A percentile compares a stretch with the other conserved stretches of the same genome.
These are phyloP conservation scores for Donacobius atricapilla DNA, from an alignment of 2,113 vertebrate species.

Conservation along the genomic window DNA sequence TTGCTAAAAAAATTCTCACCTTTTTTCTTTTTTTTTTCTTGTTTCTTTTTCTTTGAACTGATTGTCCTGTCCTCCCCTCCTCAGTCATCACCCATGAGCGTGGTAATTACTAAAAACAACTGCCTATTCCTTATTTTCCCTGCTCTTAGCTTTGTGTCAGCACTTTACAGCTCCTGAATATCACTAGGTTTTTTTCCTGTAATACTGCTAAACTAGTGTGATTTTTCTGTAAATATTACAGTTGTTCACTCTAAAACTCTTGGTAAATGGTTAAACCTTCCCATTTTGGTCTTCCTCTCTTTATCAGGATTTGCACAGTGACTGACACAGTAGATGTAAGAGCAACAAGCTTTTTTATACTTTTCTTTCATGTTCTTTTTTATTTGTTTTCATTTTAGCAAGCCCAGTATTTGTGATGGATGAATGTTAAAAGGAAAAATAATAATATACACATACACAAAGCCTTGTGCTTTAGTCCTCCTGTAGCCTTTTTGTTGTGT, in stretches of 20 bases:
- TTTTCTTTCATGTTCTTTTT: conserved; percentile 3
- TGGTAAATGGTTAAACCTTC: too few species aligned
- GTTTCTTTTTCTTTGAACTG: conserved; percentile 79
- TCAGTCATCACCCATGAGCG: conserved; percentile 94
- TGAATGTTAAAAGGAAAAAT: conserved; percentile 49
- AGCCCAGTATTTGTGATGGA: conserved; percentile 61
- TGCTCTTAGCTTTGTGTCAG: conserved; percentile 81
- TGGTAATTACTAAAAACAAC: conserved; percentile 89
- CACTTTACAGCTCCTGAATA: conserved; percentile 81
- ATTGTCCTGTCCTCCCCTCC: conserved; percentile 82
- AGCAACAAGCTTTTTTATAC: conserved; percentile 69
- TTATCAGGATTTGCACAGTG: conserved; percentile 81
- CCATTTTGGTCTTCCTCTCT: conserved; percentile 53
- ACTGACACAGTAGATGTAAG: conserved; percentile 77
- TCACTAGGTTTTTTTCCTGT: not conserved
- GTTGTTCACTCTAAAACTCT: conserved; percentile 36
- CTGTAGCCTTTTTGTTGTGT: conserved; percentile 68
- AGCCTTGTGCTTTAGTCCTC: conserved; percentile 63
- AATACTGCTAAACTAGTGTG: not conserved
- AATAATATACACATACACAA: not conserved
- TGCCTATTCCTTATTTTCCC: conserved; percentile 70
- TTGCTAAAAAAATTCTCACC: conserved; percentile 72
- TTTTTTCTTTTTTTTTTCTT: conserved; percentile 51
- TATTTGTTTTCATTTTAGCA: conserved; percentile 42
- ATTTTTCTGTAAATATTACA: conserved; percentile 26